Percentiles rank a stretch among this genome's conserved stretches.
These are phyloP conservation scores for Euwallacea fornicatus DNA, from an alignment of 1,140 invertebrate genomes.

Conservation along the genomic window DNA sequence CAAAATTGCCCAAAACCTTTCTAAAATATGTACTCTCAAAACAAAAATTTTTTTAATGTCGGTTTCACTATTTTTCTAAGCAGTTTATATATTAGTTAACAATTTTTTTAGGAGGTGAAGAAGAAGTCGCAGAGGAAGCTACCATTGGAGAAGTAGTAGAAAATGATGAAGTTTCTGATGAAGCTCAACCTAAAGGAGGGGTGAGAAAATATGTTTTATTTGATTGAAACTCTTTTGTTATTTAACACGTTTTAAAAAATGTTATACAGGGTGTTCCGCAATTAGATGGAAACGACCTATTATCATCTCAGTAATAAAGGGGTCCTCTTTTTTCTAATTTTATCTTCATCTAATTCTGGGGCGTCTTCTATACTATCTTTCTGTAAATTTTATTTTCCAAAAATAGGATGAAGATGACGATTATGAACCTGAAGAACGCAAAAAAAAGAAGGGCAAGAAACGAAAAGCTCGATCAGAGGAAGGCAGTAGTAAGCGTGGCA, in stretches of 20 bases:
- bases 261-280: too few relatives aligned
- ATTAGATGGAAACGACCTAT: too few relatives aligned
- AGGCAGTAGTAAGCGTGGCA: conserved; percentile 66
- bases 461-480: conserved; percentile 84
- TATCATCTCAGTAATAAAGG: background rate
- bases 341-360: background rate
- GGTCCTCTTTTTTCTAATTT: background rate
- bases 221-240: background rate
- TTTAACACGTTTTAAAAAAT: background rate
- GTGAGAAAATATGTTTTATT: conserved; percentile 26
- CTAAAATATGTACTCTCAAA: too few relatives aligned
- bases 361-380: conserved; percentile 1
- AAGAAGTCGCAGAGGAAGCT: conserved; percentile 29
- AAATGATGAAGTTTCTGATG: conserved; percentile 33
- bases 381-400: conserved; percentile 5
- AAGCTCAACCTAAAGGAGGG: conserved; percentile 37
- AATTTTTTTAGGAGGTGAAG: conserved; percentile 3
- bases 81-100: too few relatives aligned
- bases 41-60: too few relatives aligned
- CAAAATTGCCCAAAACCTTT: too few relatives aligned
- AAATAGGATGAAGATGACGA: conserved; percentile 80
- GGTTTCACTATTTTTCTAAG: too few relatives aligned
- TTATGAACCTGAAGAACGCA: conserved; percentile 81
- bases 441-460: conserved; percentile 90
- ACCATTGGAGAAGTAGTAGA: conserved; percentile 22